These are phyloP conservation scores for Rhincodon typus DNA, from an alignment of 2,797 vertebrate genomes.

Conservation along the genomic window DNA sequence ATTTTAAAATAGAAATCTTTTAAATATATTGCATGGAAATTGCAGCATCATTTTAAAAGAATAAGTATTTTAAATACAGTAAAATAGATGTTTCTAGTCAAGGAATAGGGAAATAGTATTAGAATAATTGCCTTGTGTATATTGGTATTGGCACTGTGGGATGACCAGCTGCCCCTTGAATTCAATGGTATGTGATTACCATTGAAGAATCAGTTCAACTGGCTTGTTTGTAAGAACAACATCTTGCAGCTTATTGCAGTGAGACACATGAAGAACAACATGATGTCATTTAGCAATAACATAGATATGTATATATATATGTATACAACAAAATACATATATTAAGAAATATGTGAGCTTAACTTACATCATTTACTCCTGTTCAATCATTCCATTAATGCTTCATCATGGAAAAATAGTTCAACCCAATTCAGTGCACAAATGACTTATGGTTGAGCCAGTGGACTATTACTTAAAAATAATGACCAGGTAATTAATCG, in stretches of 20 bases:
- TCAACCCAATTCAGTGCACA: not conserved
- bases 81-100: not conserved
- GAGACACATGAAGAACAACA: not conserved
- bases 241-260: not conserved
- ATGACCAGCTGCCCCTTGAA: not conserved
- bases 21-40: not conserved
- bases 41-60: not conserved
- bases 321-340: not conserved
- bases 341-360: not conserved
- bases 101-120: not conserved
- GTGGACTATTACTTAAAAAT: constrained; percentile 15
- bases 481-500: not conserved
- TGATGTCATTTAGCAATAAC: not conserved
- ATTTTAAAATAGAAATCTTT: not conserved
- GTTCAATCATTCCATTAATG: not conserved
- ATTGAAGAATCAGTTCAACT: not conserved
- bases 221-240: not conserved
- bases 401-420: not conserved
- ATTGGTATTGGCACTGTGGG: not conserved
- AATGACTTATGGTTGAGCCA: constrained; percentile 18
- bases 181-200: not conserved
- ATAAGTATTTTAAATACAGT: not conserved
- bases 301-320: no score
- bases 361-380: not conserved
- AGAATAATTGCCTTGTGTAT: not conserved